Conservation (phyloP, 1,140 invertebrate genomes). For the Apolygus lucorum region DNA sequence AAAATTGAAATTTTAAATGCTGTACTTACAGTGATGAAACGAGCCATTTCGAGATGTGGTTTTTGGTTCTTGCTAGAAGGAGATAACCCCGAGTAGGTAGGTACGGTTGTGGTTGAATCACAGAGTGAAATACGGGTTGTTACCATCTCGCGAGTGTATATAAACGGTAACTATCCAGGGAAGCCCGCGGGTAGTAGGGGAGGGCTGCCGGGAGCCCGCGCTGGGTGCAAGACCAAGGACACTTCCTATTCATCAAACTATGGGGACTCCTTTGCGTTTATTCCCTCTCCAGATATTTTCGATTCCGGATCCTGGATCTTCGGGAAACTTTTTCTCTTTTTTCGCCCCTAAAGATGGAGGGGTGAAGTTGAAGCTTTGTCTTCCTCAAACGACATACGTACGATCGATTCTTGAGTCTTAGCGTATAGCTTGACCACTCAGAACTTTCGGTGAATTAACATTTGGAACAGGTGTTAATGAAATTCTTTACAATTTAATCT, state of each 20-base stretch:
- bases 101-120: neutral
- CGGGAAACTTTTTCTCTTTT: neutral
- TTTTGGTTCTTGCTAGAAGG: neutral
- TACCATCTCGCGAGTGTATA: slow-evolving; percentile 14
- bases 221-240: slow-evolving; percentile 11
- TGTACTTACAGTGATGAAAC: slow-evolving; percentile 22
- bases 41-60: slow-evolving; percentile 21
- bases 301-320: neutral
- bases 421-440: too few relatives aligned
- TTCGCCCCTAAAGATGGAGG: too few relatives aligned
- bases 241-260: neutral
- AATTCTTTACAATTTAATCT: too few relatives aligned
- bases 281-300: neutral
- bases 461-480: too few relatives aligned
- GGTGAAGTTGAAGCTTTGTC: too few relatives aligned
- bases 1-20: neutral
- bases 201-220: neutral
- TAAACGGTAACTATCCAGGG: neutral
- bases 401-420: too few relatives aligned
- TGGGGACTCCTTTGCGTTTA: neutral
- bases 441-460: too few relatives aligned
- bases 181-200: neutral
- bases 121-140: slow-evolving; percentile 11
- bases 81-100: neutral
- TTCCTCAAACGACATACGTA: too few relatives aligned